These are phyloP conservation scores for Globodera ellingtonae DNA, from an alignment of 1,140 invertebrate species.

Conservation along the genomic window DNA sequence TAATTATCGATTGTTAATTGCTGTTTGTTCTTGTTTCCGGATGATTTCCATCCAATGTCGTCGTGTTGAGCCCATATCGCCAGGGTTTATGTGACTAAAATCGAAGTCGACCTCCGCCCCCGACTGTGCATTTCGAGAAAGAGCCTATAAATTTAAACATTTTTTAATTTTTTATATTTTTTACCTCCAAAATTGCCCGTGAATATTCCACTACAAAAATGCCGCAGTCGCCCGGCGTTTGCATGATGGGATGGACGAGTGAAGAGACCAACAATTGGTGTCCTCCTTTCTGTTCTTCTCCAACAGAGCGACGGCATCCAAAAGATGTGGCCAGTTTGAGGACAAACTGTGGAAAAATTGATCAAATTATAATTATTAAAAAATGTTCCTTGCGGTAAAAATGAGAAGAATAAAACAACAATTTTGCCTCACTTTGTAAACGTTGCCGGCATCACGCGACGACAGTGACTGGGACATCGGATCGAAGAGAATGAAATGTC, in stretches of 20 bases:
- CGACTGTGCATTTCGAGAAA: background rate
- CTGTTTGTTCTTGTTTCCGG: background rate
- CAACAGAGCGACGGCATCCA: background rate
- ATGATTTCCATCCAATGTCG: background rate
- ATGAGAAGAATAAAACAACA: background rate
- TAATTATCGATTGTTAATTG: too few species aligned
- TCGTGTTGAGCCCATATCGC: background rate
- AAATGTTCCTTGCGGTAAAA: background rate
- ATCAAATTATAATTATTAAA: background rate
- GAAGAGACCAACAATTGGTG: background rate
- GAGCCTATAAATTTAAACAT: background rate
- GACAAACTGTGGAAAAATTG: conserved; percentile 1
- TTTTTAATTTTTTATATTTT: background rate
- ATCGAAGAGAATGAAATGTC: conserved; percentile 12
- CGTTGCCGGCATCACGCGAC: background rate
- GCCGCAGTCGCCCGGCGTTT: conserved; percentile 10
- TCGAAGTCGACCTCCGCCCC: background rate
- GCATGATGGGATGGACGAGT: conserved; percentile 2
- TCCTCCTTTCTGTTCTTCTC: too few species aligned
- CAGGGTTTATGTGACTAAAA: background rate
- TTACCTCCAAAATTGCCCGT: conserved; percentile 12
- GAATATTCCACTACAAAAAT: conserved; percentile 20
- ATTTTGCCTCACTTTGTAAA: background rate
- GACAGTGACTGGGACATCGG: background rate
- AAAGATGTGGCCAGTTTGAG: background rate